Base-by-base conservation (phyloP, 2,888 invertebrate genomes). In the Siphonodentalium dalli region DNA sequence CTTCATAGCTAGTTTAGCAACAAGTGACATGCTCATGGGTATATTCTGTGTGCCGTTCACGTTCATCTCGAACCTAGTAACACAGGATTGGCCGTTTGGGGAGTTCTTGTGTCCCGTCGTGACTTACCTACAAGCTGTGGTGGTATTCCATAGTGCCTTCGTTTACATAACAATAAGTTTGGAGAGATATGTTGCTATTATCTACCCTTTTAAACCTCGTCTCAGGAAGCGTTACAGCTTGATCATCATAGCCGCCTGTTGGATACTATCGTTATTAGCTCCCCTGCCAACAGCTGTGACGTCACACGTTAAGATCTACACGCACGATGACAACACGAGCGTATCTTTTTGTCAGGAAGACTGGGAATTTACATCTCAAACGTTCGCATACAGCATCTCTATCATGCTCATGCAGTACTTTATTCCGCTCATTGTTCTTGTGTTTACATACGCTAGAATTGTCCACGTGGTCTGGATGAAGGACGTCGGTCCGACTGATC, bases 121-220 rank as follows among this genome's bases (percentile, higher is more conserved):
- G 66, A 90, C 89, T 81, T 93, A 89, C 80, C 87, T 89, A 1
- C 92, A 91, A 46, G 66, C 75, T 0, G 63, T 54, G 20, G 52
- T 62, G 11, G 83, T 83, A 24, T 78, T 83, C 54, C 90, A 93
- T 56, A 91, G 91, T 75, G 91, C 93, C 3, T 94, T 93, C 79
- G 94, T 93, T 0, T 80, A 94, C 72, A 88, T 94, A 26, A 92
- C 93, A 34, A 92, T 95, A 78, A 92, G 92, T 64, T 87, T 92
- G 49, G 93, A 95, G 82, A 87, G 93, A n/a, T 94, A 92, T 75
- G 88, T 92, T 81, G 92, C 91, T 46, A 93, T 94, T 58, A 89
- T 93, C 87, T 89, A 90, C 84, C 94, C 94, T 0, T 81, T 94
- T 48, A 86, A 88, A 63, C 92, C 92, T 0, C 85, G 92, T 27